Conservation (phyloP, 2,113 vertebrate species). For the Poeciliopsis occidentalis region DNA sequence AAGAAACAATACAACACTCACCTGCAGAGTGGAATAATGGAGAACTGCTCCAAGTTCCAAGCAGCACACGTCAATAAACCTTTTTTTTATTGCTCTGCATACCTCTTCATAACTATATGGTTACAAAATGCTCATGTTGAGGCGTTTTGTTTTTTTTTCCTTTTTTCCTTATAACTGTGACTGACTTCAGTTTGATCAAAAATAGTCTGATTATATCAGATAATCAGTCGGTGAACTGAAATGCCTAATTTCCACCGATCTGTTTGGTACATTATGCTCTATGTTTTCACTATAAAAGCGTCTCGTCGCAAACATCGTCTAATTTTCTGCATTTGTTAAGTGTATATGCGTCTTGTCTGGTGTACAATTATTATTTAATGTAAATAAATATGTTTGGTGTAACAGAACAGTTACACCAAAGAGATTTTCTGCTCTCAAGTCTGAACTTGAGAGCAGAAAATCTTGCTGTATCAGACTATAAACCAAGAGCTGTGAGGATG, state of each 20-base stretch:
- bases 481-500: constrained; percentile 4
- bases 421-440: too few relatives aligned
- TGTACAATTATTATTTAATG: not conserved
- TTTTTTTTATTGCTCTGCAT: not conserved
- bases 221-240: not conserved
- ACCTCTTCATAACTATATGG: not conserved
- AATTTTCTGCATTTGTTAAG: not conserved
- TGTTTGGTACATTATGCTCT: too few relatives aligned
- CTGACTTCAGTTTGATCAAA: not conserved
- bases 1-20: not conserved
- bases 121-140: not conserved
- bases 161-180: not conserved
- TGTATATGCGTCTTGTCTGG: not conserved
- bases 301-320: not conserved
- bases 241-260: not conserved
- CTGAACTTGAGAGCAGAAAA: not conserved
- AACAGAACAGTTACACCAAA: not conserved
- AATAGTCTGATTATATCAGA: not conserved
- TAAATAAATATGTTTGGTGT: not conserved
- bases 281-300: too few relatives aligned
- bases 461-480: not conserved
- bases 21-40: constrained; percentile 5
- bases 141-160: too few relatives aligned
- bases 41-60: not conserved
- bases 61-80: not conserved